Evolutionary conservation across 2,888 invertebrate genomes (phyloP), one percentile per base, ranked within the genome.

Genomic region (Xiphydria camelus): DNA sequence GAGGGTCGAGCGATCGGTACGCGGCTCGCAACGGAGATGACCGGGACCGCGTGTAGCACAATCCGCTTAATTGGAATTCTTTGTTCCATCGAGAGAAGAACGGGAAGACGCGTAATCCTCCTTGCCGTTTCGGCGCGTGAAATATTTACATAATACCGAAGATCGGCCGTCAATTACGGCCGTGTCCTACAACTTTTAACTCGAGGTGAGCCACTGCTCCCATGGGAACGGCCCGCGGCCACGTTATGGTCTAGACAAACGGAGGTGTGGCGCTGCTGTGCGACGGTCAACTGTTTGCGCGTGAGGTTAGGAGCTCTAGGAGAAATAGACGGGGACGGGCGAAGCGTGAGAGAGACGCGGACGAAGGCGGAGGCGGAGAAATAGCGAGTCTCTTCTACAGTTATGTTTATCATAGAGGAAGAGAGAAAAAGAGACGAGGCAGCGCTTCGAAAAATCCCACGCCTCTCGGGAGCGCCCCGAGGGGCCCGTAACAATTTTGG

Each of bases 61-160:
- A n/a, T 39, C 33, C 31, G 34, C 41, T 55, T 58, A 52, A 55
- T 58, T 52, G 55, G 47, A 48, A 56, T 42, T 50, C 41, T 46
- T 41, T 43, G 47, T 44, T 45, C 41, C 49, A 44, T 52, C 52
- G 54, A n/a, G n/a, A n/a, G n/a, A n/a, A n/a, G n/a, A n/a, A 50
- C 50, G 32, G 49, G 14, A 21, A 45, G 32, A 10, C 36, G 31
- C 32, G 45, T 33, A 34, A 49, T 54, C 54, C n/a, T n/a, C n/a
- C n/a, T 43, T 21, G 45, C 45, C 47, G 45, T 55, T 52, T 49
- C 49, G 47, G n/a, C 45, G 48, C 43, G 49, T 15, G 18, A 58
- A 58, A 49, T 57, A 57, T 57, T 57, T 58, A 55, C 57, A 57
- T 58, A 58, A 57, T 57, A 45, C 29, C 48, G 48, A 48, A 48